A percentile compares a stretch with the other conserved stretches of the same genome.
phyloP scores from a whole-genome alignment of 2,113 vertebrate genomes.

The Hydropotes inermis region DNA sequence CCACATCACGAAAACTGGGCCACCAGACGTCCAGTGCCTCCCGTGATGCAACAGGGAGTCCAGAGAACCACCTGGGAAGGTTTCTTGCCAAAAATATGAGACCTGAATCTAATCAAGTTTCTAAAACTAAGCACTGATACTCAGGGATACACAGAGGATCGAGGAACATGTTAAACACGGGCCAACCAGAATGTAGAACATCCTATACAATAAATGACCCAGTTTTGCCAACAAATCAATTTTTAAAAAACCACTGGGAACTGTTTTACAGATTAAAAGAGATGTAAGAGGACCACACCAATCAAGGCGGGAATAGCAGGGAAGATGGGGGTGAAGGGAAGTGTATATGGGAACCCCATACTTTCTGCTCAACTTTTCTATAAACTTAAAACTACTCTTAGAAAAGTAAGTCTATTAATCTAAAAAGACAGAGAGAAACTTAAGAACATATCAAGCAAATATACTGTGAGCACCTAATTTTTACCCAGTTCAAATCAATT shows the following conservation, averaged over 20 bases:
- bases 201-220: not conserved
- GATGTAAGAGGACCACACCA: not conserved
- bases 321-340: not conserved
- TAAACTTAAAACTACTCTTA: not conserved
- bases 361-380: not conserved
- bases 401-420: not conserved
- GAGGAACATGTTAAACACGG: not conserved
- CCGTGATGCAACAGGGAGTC: not conserved
- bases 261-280: not conserved
- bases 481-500: not conserved
- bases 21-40: not conserved
- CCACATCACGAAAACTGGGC: not conserved
- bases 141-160: not conserved
- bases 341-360: not conserved
- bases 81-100: slow-evolving; percentile 32
- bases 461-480: not conserved
- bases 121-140: slow-evolving; percentile 15
- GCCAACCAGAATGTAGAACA: not conserved
- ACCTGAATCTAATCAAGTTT: slow-evolving; percentile 42
- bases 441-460: not conserved
- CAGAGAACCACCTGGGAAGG: not conserved
- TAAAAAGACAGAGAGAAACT: not conserved
- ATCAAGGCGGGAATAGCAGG: not conserved
- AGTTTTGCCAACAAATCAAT: not conserved
- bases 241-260: not conserved